Evolutionary conservation across 2,888 invertebrate genomes (phyloP).

Genomic region (Drosophila monieri): DNA sequence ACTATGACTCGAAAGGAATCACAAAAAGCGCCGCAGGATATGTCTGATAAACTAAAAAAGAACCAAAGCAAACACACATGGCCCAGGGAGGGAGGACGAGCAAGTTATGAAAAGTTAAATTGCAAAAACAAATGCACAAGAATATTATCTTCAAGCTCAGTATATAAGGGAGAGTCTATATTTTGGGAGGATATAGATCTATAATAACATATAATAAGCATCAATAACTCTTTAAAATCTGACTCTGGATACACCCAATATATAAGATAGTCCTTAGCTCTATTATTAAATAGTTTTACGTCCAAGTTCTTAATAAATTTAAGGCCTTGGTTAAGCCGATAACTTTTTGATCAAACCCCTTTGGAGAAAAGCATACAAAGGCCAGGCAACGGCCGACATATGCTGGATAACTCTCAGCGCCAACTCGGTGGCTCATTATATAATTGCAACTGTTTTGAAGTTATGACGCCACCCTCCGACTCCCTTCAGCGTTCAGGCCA

Average conservation of each 20-base stretch:
- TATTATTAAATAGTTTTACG: no score
- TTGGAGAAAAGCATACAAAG: constrained; percentile 26
- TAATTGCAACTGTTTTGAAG: constrained; percentile 74
- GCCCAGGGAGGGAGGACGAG: constrained; percentile 38
- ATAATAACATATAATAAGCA: no score
- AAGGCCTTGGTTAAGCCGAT: neutral
- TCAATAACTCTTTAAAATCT: no score
- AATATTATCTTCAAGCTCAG: neutral
- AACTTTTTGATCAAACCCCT: constrained; percentile 43
- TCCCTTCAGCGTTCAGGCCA: neutral
- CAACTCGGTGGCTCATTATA: constrained; percentile 62
- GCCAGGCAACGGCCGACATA: constrained; percentile 24
- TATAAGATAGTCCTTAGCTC: no score
- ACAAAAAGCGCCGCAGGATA: constrained; percentile 69
- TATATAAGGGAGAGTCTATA: no score
- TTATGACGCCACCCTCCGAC: constrained; percentile 43
- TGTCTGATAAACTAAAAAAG: constrained; percentile 68
- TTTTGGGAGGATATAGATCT: no score
- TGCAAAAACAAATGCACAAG: neutral
- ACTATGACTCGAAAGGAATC: constrained; percentile 38
- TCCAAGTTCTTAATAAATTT: neutral
- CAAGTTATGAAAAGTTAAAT: constrained; percentile 6
- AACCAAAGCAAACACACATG: constrained; percentile 43
- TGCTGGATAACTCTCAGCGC: constrained; percentile 40
- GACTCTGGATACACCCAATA: no score